Evolutionary conservation across 2,113 vertebrate genomes (phyloP).

Genomic region (Muntiacus reevesi): DNA sequence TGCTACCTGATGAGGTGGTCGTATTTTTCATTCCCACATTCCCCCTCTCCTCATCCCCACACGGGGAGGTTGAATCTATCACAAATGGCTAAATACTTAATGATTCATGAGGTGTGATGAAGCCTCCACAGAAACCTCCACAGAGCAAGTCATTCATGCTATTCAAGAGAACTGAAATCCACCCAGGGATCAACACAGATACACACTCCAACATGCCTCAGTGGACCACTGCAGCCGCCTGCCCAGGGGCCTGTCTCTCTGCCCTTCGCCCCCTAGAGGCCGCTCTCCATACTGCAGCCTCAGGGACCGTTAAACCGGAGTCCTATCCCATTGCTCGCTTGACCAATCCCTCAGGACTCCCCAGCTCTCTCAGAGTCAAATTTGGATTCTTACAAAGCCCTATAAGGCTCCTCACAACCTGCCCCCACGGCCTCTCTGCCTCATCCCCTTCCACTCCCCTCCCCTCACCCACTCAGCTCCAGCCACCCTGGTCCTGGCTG

Average conservation of each 20-base stretch:
- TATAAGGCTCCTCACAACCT: background rate
- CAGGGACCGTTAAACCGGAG: background rate
- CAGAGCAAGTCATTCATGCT: background rate
- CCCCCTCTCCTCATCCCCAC: background rate
- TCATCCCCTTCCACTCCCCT: background rate
- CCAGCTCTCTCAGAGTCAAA: background rate
- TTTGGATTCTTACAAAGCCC: background rate
- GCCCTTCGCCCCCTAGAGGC: background rate
- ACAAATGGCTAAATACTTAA: background rate
- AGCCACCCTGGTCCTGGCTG: background rate
- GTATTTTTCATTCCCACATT: background rate
- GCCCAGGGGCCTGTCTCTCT: background rate
- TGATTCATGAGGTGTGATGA: background rate
- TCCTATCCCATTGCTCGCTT: background rate
- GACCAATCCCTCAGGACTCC: background rate
- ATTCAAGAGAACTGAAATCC: background rate
- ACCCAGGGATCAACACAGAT: background rate
- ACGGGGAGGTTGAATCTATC: background rate
- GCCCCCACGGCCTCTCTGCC: background rate
- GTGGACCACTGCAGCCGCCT: background rate
- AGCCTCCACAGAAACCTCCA: background rate
- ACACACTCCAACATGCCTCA: background rate
- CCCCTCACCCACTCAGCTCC: background rate
- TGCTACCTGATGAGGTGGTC: background rate
- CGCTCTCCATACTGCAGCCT: background rate